Evolutionary conservation across 1,140 invertebrate genomes (phyloP), one percentile per base, ranked within the genome.

Genomic region (Olivierus martensii): DNA sequence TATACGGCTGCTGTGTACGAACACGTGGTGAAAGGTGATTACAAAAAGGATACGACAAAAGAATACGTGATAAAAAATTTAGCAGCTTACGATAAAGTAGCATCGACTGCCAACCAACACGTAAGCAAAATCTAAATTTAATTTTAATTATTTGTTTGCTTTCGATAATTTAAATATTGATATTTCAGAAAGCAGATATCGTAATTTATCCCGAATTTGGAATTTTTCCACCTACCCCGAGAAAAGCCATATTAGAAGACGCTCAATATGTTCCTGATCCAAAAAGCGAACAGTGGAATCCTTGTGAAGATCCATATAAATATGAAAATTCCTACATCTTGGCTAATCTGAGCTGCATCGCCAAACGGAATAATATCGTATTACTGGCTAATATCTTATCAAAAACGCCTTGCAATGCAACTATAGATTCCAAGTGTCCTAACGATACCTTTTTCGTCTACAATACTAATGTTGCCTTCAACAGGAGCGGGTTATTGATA

Each of bases 171-270:
- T 6, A 28, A 28, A 9, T 9, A 1, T 9, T n/a, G n/a, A 28
- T 9, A 28, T 43, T 48, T n/a, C 54, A 84, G 79, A 66, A 71
- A 46, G 77, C 74, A 0, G 80, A 89, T 56, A 86, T 92, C 11
- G 71, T 91, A 3, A 81, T 89, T 3, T 89, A 90, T 63, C 87
- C 87, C 0, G 87, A 91, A 67, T 71, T 46, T 15, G 36, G 22
- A 3, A 7, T 49, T 7, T 46, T 46, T n/a, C 14, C 45, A 10
- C n/a, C 21, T 12, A 17, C 12, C 3, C 41, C 18, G 10, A 38
- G 51, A 17, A 1, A 17, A 4, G 3, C 17, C 4, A 38, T 36
- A 5, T 6, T 18, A 2, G 10, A 18, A 15, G 45, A 28, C 9
- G 15, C 18, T 1, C 51, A 52, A 37, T 7, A 17, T 0, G 39